These are phyloP conservation scores for Synanthedon andrenaeformis DNA, from an alignment of 2,888 invertebrate genomes.

Conservation along the genomic window DNA sequence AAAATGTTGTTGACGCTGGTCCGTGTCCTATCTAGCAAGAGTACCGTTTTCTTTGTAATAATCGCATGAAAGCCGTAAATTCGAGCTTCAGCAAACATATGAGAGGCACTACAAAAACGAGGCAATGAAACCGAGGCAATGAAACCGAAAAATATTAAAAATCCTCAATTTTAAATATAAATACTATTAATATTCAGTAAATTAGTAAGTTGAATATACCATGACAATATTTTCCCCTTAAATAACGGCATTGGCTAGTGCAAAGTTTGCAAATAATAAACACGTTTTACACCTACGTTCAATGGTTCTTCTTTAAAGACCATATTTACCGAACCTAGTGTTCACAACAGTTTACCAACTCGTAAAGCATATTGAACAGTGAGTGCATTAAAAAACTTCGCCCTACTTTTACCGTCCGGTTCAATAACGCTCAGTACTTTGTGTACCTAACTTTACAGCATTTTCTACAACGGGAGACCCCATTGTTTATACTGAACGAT, in stretches of 20 bases:
- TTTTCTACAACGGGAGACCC: constrained; percentile 19
- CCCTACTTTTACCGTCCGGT: constrained; percentile 21
- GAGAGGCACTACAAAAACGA: too few species aligned
- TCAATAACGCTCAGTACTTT: constrained; percentile 20
- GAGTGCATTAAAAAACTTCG: constrained; percentile 21
- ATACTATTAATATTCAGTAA: too few species aligned
- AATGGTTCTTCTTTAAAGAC: neutral
- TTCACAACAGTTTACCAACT: constrained; percentile 6
- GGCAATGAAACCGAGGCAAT: too few species aligned
- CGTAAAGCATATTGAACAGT: constrained; percentile 8
- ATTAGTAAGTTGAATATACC: neutral
- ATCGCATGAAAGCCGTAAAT: too few species aligned
- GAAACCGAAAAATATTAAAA: too few species aligned
- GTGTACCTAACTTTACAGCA: constrained; percentile 14
- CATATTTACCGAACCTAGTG: constrained; percentile 1
- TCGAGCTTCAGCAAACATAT: too few species aligned
- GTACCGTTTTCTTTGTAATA: too few species aligned
- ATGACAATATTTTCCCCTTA: neutral
- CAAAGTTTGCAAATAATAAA: too few species aligned
- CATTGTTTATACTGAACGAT: constrained; percentile 48
- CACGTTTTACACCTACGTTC: too few species aligned
- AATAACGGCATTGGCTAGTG: neutral
- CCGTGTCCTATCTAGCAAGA: too few species aligned
- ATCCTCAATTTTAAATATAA: too few species aligned
- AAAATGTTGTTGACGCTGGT: too few species aligned